phyloP scores from a whole-genome alignment of 1,140 invertebrate genomes.

The Trachymyrmex septentrionalis region DNA sequence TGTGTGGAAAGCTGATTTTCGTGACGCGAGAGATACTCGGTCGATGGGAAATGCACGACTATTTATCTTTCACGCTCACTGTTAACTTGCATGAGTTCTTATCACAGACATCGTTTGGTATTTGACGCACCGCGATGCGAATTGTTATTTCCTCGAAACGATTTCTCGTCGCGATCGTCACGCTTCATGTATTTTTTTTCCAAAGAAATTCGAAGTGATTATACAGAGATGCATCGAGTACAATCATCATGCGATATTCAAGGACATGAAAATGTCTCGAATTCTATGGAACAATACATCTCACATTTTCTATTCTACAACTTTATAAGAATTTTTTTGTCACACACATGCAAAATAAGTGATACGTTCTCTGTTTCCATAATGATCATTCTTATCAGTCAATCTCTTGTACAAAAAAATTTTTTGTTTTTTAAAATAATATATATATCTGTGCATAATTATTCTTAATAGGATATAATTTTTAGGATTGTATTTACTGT shows the following conservation, averaged over 20 bases:
- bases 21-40: slow-evolving; percentile 7
- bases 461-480: slow-evolving; percentile 30
- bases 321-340: neutral
- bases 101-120: no score
- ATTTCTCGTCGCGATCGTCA: neutral
- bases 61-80: neutral
- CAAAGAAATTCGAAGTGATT: neutral
- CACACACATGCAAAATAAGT: neutral
- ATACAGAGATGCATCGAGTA: neutral
- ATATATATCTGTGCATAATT: neutral
- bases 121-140: slow-evolving; percentile 30
- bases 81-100: neutral
- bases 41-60: slow-evolving; percentile 29
- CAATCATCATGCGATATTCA: slow-evolving; percentile 66
- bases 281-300: neutral
- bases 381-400: neutral
- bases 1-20: slow-evolving; percentile 28
- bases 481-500: slow-evolving; percentile 67
- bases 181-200: neutral
- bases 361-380: neutral
- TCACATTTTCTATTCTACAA: neutral
- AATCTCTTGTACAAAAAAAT: neutral
- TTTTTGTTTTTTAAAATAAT: neutral
- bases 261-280: slow-evolving; percentile 75
- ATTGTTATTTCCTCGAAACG: slow-evolving; percentile 11